phyloP scores from a whole-genome alignment of 2,113 vertebrate genomes.

The Gymnocephalus cernua region DNA sequence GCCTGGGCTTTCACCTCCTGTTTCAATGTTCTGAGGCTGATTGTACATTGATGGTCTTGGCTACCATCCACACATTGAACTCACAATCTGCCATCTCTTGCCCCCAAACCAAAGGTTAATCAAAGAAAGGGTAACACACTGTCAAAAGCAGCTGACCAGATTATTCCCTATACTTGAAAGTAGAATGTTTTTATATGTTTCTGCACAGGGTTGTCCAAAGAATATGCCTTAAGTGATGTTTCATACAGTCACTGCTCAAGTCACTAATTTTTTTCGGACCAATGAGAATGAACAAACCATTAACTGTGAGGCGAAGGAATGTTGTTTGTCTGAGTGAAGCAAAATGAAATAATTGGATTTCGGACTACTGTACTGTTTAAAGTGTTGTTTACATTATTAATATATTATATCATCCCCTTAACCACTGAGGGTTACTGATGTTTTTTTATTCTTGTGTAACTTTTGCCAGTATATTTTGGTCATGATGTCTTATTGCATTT shows the following conservation, averaged over 20 bases:
- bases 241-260: conserved; percentile 57
- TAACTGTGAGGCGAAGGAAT: conserved; percentile 46
- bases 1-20: conserved; percentile 36
- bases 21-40: conserved; percentile 8
- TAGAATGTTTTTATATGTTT: conserved; percentile 73
- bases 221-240: conserved; percentile 76
- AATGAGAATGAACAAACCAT: conserved; percentile 70
- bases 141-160: conserved; percentile 46
- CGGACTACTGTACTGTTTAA: conserved; percentile 80
- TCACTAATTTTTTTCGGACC: conserved; percentile 57
- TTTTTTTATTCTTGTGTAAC: conserved; percentile 70
- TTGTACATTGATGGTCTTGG: conserved; percentile 12
- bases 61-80: conserved; percentile 20
- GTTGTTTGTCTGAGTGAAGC: conserved; percentile 44
- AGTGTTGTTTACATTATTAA: conserved; percentile 86
- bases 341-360: conserved; percentile 61
- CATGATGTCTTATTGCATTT: conserved; percentile 69
- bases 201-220: conserved; percentile 80
- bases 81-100: not conserved
- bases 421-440: conserved; percentile 66
- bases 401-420: conserved; percentile 81
- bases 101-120: conserved; percentile 25
- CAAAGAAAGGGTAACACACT: conserved; percentile 10
- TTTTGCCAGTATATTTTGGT: conserved; percentile 75
- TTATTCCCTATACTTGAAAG: conserved; percentile 66